These are phyloP conservation scores for Muntiacus muntjak DNA, from an alignment of 2,113 vertebrate genomes.

Conservation along the genomic window DNA sequence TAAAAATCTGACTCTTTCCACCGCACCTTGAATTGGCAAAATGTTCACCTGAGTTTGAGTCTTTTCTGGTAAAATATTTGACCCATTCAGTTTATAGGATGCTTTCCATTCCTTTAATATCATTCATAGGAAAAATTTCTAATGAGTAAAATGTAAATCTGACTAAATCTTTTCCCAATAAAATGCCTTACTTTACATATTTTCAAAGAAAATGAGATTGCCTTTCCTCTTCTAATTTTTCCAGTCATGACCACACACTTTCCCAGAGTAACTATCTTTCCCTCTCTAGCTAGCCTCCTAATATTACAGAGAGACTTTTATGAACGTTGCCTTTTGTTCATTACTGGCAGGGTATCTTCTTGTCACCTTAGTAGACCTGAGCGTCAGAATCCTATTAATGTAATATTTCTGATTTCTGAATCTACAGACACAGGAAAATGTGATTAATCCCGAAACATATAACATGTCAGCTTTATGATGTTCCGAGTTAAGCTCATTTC, in stretches of 20 bases:
- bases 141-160: neutral
- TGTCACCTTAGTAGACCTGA: neutral
- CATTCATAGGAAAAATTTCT: neutral
- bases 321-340: constrained; percentile 3
- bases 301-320: neutral
- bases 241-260: neutral
- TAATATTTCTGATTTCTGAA: constrained; percentile 49
- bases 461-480: constrained; percentile 37
- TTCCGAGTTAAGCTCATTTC: constrained; percentile 54
- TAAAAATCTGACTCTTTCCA: neutral
- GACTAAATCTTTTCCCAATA: neutral
- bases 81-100: neutral
- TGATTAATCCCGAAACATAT: constrained; percentile 22
- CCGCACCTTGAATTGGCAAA: neutral
- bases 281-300: neutral
- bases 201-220: constrained; percentile 8
- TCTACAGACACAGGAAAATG: neutral
- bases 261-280: neutral
- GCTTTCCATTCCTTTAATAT: neutral
- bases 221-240: constrained; percentile 4
- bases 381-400: constrained; percentile 47
- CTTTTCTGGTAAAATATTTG: neutral
- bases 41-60: neutral
- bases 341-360: neutral
- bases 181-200: neutral